Evolutionary conservation across 1,140 invertebrate species (phyloP), one percentile per base, ranked within the genome.

Genomic region (Gonioctena quinquepunctata): DNA sequence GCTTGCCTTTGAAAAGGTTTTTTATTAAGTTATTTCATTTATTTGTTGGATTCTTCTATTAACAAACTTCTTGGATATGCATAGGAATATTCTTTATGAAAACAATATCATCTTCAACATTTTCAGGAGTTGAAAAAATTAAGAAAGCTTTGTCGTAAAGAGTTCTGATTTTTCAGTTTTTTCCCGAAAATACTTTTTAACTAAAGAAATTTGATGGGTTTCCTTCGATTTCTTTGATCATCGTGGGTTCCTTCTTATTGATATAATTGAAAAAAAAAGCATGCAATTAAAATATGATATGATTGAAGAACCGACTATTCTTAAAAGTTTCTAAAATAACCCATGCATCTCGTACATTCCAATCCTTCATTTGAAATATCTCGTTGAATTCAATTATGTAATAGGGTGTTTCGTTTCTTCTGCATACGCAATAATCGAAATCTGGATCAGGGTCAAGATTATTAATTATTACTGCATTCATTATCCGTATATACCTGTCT

Each of bases 381-480:
- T 57, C 16, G 33, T n/a, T 42, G 16, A 42, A 42, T 42, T 42
- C 13, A 1, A 42, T 42, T 42, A 42, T 42, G 33, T 42, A 42
- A 42, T 11, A 11, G 16, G 33, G 33, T 42, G 16, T 42, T 42
- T 42, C 33, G 16, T 42, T 42, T 42, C 33, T 42, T 42, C 33
- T 42, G 13, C 33, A 42, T 42, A 4, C 33, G 33, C 13, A 42
- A 25, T 57, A 57, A 57, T 57, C n/a, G n/a, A n/a, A n/a, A 54
- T 54, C 25, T 57, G 22, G 54, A 57, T 57, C 54, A 57, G 6
- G 54, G 54, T 57, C 54, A 57, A 57, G 25, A 7, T 49, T n/a
- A n/a, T n/a, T n/a, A 42, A n/a, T 42, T 42, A 42, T 42, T 42
- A 42, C 33, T 42, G 33, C 11, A 42, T 42, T n/a, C n/a, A 42